Evolutionary conservation across 2,888 invertebrate genomes (phyloP).

Genomic region (Drosophila neonasuta): DNA sequence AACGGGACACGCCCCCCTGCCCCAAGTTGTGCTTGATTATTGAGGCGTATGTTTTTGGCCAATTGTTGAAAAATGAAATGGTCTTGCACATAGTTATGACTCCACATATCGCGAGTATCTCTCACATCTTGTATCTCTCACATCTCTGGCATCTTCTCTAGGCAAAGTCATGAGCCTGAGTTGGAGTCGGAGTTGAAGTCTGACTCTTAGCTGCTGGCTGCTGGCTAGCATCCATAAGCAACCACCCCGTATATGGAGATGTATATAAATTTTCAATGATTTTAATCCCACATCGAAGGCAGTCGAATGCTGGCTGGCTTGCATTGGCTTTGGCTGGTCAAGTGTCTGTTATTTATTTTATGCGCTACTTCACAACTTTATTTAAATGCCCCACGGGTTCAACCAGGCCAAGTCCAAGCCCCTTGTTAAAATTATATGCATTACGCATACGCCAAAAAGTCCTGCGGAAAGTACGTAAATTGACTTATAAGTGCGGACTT

Average conservation of each 20-base stretch:
- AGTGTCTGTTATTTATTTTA: slow-evolving; percentile 74
- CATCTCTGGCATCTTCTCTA: slow-evolving; percentile 24
- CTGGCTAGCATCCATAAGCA: slow-evolving; percentile 58
- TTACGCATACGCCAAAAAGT: slow-evolving; percentile 60
- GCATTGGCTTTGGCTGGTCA: slow-evolving; percentile 35
- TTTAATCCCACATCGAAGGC: slow-evolving; percentile 60
- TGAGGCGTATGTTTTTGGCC: slow-evolving; percentile 74
- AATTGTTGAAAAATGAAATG: slow-evolving; percentile 77
- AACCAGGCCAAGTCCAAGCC: slow-evolving; percentile 2
- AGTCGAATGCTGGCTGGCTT: not conserved
- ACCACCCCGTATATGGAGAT: slow-evolving; percentile 20
- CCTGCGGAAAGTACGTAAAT: slow-evolving; percentile 51
- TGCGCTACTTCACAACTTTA: slow-evolving; percentile 76
- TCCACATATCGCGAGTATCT: slow-evolving; percentile 32
- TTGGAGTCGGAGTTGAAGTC: not conserved
- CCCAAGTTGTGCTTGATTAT: slow-evolving; percentile 37
- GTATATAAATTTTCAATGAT: slow-evolving; percentile 64
- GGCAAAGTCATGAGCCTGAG: slow-evolving; percentile 22
- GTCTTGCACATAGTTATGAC: slow-evolving; percentile 72
- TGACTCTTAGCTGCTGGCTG: slow-evolving; percentile 33
- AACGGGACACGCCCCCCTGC: slow-evolving; percentile 51
- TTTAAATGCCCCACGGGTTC: slow-evolving; percentile 55
- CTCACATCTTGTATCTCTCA: slow-evolving; percentile 31
- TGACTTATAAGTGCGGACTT: slow-evolving; percentile 65
- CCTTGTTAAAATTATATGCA: slow-evolving; percentile 70